Percentiles rank a stretch among this genome's conserved stretches.
Evolutionary conservation across 2,888 invertebrate genomes (phyloP).

Genomic region (Cerastoderma edule): DNA sequence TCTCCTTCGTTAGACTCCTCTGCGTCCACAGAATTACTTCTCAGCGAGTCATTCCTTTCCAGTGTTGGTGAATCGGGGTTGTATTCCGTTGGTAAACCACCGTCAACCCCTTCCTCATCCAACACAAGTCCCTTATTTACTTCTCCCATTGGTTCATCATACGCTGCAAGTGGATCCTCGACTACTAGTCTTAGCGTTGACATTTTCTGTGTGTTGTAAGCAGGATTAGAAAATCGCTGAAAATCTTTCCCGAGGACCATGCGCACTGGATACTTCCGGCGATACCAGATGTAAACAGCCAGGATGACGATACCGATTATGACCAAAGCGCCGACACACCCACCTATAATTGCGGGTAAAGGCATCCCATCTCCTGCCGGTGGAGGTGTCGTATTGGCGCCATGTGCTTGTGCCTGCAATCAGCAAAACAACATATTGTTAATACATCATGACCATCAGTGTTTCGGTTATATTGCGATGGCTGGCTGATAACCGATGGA

Average conservation of each 20-base stretch:
- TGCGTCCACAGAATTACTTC: not conserved
- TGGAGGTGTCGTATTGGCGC: slow-evolving; percentile 27
- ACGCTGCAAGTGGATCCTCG: slow-evolving; percentile 37
- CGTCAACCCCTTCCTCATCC: slow-evolving; percentile 20
- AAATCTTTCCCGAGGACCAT: slow-evolving; percentile 77
- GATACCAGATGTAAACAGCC: slow-evolving; percentile 71
- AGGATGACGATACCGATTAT: slow-evolving; percentile 45
- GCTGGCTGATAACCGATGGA: too few relatives aligned
- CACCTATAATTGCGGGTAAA: slow-evolving; percentile 63
- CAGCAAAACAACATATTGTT: too few relatives aligned
- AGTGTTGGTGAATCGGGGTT: not conserved
- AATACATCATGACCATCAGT: too few relatives aligned
- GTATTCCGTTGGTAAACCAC: not conserved
- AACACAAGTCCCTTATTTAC: slow-evolving; percentile 21
- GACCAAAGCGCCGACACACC: slow-evolving; percentile 64
- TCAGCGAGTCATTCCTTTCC: not conserved
- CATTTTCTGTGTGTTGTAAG: slow-evolving; percentile 58
- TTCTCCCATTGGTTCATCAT: not conserved
- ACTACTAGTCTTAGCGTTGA: slow-evolving; percentile 64
- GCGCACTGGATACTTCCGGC: slow-evolving; percentile 75
- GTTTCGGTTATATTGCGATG: too few relatives aligned
- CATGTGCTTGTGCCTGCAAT: slow-evolving; percentile 29
- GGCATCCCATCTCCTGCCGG: not conserved
- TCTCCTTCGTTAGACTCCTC: not conserved
- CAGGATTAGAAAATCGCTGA: slow-evolving; percentile 72